phyloP scores from a whole-genome alignment of 1,140 invertebrate species.

The Euura saliciscinereae region DNA sequence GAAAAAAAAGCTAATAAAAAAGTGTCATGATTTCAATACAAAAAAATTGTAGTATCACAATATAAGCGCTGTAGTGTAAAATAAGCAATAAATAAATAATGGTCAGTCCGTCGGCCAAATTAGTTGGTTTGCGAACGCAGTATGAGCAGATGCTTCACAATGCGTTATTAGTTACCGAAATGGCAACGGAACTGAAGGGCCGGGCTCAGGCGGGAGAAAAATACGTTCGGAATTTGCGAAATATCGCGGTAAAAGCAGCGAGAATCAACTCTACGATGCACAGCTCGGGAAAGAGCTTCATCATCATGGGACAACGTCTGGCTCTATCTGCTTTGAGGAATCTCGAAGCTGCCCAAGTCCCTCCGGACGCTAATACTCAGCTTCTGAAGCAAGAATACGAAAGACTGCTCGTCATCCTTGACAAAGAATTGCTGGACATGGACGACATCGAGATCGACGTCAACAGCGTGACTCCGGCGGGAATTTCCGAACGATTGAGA shows the following conservation, averaged over 20 bases:
- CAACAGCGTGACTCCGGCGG: slow-evolving; percentile 5
- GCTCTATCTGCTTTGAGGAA: slow-evolving; percentile 20
- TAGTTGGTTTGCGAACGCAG: slow-evolving; percentile 9
- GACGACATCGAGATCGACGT: slow-evolving; percentile 32
- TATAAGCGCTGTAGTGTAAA: too few relatives aligned
- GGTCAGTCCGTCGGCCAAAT: too few relatives aligned
- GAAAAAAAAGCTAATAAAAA: too few relatives aligned
- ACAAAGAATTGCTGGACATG: slow-evolving; percentile 34
- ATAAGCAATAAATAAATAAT: too few relatives aligned
- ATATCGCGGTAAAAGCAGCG: slow-evolving; percentile 33
- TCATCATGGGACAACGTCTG: slow-evolving; percentile 41
- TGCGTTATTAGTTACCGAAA: slow-evolving; percentile 47
- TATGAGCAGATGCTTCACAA: slow-evolving; percentile 42
- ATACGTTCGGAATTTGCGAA: slow-evolving; percentile 45
- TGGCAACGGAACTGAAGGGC: slow-evolving; percentile 48
- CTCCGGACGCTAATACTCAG: slow-evolving; percentile 13
- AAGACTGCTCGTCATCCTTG: slow-evolving; percentile 38
- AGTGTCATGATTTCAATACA: too few relatives aligned
- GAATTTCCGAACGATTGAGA: slow-evolving; percentile 41
- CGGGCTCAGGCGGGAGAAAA: slow-evolving; percentile 41
- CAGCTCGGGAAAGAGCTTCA: slow-evolving; percentile 33
- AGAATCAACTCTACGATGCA: slow-evolving; percentile 38
- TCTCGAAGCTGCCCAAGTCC: slow-evolving; percentile 11
- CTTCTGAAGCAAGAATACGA: slow-evolving; percentile 40
- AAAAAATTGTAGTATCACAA: too few relatives aligned